Evolutionary conservation across 2,113 vertebrate species (phyloP).

Genomic region (Cyanoderma ruficeps): DNA sequence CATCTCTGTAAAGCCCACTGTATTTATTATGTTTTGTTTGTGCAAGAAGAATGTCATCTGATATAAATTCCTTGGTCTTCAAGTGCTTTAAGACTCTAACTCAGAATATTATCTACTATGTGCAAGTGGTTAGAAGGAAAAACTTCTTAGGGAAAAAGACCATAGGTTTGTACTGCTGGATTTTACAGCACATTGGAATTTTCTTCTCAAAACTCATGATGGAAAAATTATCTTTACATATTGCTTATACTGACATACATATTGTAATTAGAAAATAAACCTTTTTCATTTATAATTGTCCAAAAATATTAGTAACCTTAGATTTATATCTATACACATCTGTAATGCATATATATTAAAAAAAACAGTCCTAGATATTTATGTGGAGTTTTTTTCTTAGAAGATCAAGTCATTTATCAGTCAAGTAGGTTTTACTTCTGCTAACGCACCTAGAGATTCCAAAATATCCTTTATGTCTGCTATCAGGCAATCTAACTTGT

Average conservation of each 20-base stretch:
- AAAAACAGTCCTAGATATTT: background rate
- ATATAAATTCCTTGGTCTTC: background rate
- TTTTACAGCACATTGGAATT: background rate
- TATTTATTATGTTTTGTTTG: constrained; percentile 23
- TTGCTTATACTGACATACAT: background rate
- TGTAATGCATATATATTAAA: background rate
- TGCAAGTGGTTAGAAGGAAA: background rate
- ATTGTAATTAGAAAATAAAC: background rate
- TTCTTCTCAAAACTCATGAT: background rate
- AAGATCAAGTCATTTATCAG: background rate
- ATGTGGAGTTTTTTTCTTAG: background rate
- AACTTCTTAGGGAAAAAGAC: background rate
- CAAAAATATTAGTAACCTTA: background rate
- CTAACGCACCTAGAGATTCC: constrained; percentile 90
- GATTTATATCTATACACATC: background rate
- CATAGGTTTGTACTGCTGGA: background rate
- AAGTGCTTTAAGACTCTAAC: background rate
- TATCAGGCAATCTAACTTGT: constrained; percentile 89
- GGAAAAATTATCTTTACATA: background rate
- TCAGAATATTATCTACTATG: background rate
- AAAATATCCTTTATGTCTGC: constrained; percentile 95
- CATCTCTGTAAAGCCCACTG: background rate
- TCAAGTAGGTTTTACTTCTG: background rate
- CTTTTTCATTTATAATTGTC: background rate
- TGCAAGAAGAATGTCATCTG: background rate